These are phyloP conservation scores for Allolobophora icterica DNA, from an alignment of 2,888 invertebrate genomes.

Conservation along the genomic window DNA sequence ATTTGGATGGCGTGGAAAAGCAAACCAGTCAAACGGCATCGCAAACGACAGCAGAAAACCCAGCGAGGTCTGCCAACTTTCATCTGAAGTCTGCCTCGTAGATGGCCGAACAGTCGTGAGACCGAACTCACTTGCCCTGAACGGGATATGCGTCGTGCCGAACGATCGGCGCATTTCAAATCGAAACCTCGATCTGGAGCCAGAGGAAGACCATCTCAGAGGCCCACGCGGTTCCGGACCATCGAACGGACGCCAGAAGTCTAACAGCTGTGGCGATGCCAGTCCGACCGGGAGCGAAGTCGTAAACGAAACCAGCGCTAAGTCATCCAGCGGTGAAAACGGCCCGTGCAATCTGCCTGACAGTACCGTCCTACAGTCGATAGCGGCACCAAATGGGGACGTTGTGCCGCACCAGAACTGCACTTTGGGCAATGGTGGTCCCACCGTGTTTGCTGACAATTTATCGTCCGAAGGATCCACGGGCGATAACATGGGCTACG, in stretches of 20 bases:
- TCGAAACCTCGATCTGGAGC: conserved; percentile 64
- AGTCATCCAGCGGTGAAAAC: conserved; percentile 1
- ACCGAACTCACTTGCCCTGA: conserved; percentile 41
- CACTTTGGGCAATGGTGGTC: not conserved
- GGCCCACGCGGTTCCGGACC: too few relatives aligned
- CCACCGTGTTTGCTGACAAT: not conserved
- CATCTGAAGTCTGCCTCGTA: conserved; percentile 56
- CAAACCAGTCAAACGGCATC: not conserved
- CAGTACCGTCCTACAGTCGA: not conserved
- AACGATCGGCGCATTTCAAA: not conserved
- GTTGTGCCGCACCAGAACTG: not conserved
- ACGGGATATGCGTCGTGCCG: conserved; percentile 6
- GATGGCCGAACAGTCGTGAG: conserved; percentile 51
- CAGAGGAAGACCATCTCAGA: not conserved
- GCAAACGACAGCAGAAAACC: not conserved
- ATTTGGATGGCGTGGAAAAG: not conserved
- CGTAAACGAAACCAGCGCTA: not conserved
- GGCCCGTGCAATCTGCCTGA: not conserved
- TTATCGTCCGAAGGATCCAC: not conserved
- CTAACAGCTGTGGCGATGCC: not conserved
- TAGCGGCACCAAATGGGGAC: not conserved
- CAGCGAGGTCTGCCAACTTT: conserved; percentile 19
- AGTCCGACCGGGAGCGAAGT: not conserved
- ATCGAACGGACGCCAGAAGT: conserved; percentile 9
- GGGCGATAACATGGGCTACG: conserved; percentile 18